phyloP scores from a whole-genome alignment of 2,113 vertebrate species.

The Hemiscyllium ocellatum region DNA sequence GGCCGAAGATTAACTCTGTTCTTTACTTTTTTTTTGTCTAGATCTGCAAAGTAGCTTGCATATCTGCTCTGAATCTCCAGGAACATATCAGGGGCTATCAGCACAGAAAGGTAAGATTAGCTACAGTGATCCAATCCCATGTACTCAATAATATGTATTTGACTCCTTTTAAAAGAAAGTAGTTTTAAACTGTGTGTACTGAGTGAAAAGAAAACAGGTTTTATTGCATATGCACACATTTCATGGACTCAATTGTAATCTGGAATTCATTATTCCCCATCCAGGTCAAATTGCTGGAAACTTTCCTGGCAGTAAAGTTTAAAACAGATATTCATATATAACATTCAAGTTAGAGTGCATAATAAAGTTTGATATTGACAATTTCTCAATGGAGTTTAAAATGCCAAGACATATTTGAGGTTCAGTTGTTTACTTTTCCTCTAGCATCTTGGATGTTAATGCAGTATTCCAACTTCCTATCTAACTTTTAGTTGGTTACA shows the following conservation, averaged over 20 bases:
- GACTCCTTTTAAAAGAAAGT: not conserved
- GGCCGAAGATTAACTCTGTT: not conserved
- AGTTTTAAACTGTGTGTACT: not conserved
- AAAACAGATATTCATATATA: not conserved
- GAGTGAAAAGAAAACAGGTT: not conserved
- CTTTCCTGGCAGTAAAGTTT: not conserved
- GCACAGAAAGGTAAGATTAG: not conserved
- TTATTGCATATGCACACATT: not conserved
- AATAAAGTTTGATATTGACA: not conserved
- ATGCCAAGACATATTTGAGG: not conserved
- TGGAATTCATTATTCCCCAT: not conserved
- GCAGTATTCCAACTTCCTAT: not conserved
- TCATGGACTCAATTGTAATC: not conserved
- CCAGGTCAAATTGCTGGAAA: not conserved
- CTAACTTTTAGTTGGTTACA: not conserved
- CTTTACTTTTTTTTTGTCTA: not conserved
- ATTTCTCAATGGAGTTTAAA: not conserved
- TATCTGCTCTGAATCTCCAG: not conserved
- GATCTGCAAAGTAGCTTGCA: constrained; percentile 2
- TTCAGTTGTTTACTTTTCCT: not conserved
- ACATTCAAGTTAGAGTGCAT: not conserved
- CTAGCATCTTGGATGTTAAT: not conserved
- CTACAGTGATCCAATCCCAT: not conserved
- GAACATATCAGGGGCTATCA: not conserved
- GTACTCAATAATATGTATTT: not conserved